Evolutionary conservation across 2,888 invertebrate genomes (phyloP), one percentile per base, ranked within the genome.

Genomic region (Mesorhabditis spiculigera): DNA sequence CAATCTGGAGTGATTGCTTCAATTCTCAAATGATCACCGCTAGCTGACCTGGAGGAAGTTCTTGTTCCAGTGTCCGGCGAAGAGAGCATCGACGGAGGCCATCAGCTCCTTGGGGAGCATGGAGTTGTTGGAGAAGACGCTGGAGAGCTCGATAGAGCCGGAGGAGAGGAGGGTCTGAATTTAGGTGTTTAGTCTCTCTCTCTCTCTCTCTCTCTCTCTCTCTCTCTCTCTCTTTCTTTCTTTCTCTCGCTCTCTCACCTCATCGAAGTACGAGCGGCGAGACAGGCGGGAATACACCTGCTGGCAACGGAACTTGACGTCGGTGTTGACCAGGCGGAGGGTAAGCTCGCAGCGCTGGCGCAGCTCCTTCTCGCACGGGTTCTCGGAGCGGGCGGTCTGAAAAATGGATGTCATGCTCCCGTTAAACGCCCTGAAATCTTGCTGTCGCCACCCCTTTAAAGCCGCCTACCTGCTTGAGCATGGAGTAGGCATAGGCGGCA

Each of bases 91-190:
- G 45, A 82, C 43, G 4, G 74, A 68, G 50, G 71, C 68, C 44
- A 68, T 65, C 45, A 76, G 42, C 63, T 78, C 70, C 68, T 73
- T 73, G 70, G 74, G 75, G 50, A 78, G 66, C 63, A 70, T 70
- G 58, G 76, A 67, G 73, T 81, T 76, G 72, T 74, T 71, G 67
- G 80, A 75, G 74, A 80, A 76, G 70, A 82, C 72, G 68, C 79
- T 68, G 64, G 74, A 75, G 43, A 76, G 70, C 69, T 77, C 75
- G 71, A 81, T 72, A 71, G 76, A 68, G 16, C 69, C 72, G 65
- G 75, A 76, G 62, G 73, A 73, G 64, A 75, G 41, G 68, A 70
- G 58, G 50, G 78, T 68, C 45, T 43, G 58, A n/a, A 42, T 66
- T 6, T 71, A 68, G 61, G 71, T 64, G 16, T 70, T 28, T 70